phyloP scores from a whole-genome alignment of 1,140 invertebrate species.

The Orius insidiosus region DNA sequence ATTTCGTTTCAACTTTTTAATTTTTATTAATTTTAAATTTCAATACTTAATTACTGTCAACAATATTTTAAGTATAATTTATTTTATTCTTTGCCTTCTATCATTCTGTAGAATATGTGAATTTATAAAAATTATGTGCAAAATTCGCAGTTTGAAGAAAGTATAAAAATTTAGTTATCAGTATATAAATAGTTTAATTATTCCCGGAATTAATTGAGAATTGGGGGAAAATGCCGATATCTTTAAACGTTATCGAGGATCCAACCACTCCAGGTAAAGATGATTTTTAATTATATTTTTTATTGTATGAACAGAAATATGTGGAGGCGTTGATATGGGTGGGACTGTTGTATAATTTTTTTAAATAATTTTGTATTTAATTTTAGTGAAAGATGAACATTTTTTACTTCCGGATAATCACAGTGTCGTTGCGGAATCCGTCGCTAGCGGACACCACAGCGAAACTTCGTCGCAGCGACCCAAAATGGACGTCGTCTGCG shows the following conservation, averaged over 20 bases:
- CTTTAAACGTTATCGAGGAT: too few species aligned
- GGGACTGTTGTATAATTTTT: constrained; percentile 11
- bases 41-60: too few species aligned
- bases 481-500: constrained; percentile 80
- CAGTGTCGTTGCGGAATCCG: constrained; percentile 14
- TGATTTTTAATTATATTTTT: background rate
- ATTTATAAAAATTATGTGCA: too few species aligned
- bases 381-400: constrained; percentile 7
- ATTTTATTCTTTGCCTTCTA: too few species aligned
- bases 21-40: too few species aligned
- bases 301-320: background rate
- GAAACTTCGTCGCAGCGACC: constrained; percentile 26
- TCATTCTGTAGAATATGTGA: too few species aligned
- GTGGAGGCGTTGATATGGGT: constrained; percentile 24
- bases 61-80: too few species aligned
- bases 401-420: constrained; percentile 7
- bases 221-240: constrained; percentile 2
- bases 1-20: too few species aligned
- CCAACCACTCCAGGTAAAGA: background rate
- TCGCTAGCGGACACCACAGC: constrained; percentile 11
- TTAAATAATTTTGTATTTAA: constrained; percentile 11
- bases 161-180: too few species aligned
- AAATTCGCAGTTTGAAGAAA: too few species aligned
- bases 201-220: too few species aligned
- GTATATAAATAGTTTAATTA: too few species aligned